phyloP scores from a whole-genome alignment of 1,140 invertebrate genomes.

The roundworm (Caenorhabditis elegans) region DNA sequence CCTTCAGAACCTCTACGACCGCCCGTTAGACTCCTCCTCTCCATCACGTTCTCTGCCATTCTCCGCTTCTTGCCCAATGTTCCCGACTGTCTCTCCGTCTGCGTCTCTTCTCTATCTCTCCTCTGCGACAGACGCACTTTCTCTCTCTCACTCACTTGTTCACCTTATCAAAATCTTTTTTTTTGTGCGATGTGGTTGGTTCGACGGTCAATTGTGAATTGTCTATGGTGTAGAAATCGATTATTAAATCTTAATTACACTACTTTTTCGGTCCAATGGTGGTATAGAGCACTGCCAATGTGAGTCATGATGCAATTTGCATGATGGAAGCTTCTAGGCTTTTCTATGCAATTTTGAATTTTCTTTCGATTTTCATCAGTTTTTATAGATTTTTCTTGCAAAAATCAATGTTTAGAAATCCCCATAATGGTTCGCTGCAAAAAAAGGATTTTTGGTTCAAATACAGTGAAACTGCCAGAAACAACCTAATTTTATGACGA shows the following conservation, averaged over 20 bases:
- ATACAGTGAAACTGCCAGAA: too few species aligned
- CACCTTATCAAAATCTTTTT: neutral
- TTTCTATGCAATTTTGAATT: neutral
- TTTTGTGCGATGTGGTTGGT: neutral
- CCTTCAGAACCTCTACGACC: neutral
- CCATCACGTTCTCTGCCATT: neutral
- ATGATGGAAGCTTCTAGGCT: neutral
- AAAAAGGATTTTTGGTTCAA: too few species aligned
- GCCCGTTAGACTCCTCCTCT: slow-evolving; percentile 13
- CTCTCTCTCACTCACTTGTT: neutral
- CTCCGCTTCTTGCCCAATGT: neutral
- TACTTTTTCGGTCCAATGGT: neutral
- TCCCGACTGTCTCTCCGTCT: neutral
- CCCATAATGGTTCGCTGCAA: too few species aligned
- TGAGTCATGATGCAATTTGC: slow-evolving; percentile 16
- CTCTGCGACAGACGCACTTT: neutral
- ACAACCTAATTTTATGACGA: too few species aligned
- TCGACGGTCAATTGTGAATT: slow-evolving; percentile 5
- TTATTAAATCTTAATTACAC: neutral
- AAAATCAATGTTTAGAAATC: too few species aligned
- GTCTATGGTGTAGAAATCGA: neutral
- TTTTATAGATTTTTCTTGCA: too few species aligned
- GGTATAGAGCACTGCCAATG: neutral
- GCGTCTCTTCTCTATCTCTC: neutral
- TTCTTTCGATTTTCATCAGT: neutral